A percentile compares a stretch with the other conserved stretches of the same genome.
These are phyloP conservation scores for Brachionus sp. DNA, from an alignment of 1,140 invertebrate genomes.

Conservation along the genomic window DNA sequence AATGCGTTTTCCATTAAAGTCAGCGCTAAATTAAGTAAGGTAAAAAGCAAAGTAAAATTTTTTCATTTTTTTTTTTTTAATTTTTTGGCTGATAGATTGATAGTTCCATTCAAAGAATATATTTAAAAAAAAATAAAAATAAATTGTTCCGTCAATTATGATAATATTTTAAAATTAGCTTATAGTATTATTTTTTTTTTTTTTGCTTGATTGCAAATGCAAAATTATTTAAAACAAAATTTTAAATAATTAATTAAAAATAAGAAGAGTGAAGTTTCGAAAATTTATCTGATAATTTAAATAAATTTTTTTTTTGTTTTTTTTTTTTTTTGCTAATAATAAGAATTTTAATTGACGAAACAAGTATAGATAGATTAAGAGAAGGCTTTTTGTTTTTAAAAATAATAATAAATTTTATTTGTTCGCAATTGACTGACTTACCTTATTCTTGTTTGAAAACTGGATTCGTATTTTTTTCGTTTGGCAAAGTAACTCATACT, in stretches of 20 bases:
- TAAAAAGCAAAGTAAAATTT: not conserved
- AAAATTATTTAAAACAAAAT: too few relatives aligned
- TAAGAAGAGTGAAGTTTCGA: too few relatives aligned
- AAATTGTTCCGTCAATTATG: not conserved
- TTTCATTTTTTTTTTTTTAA: not conserved
- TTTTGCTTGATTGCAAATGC: too few relatives aligned
- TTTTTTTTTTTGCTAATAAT: too few relatives aligned
- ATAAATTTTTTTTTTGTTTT: too few relatives aligned
- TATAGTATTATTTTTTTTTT: too few relatives aligned
- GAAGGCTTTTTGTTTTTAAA: too few relatives aligned
- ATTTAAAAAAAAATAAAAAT: not conserved
- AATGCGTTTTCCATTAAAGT: slow-evolving; percentile 34
- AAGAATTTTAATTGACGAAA: not conserved
- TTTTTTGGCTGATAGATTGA: not conserved
- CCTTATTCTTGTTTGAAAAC: slow-evolving; percentile 38
- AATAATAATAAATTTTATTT: too few relatives aligned
- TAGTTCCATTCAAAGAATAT: not conserved
- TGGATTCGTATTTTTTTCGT: slow-evolving; percentile 24
- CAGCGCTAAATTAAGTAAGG: not conserved
- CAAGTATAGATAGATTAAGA: not conserved
- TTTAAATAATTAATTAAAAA: too few relatives aligned
- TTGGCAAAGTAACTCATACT: slow-evolving; percentile 31
- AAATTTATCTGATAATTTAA: too few relatives aligned
- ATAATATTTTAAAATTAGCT: not conserved
- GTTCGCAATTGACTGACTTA: too few relatives aligned